These are phyloP conservation scores for Dicerorhinus sumatrensis DNA, from an alignment of 2,113 vertebrate species.

Conservation along the genomic window DNA sequence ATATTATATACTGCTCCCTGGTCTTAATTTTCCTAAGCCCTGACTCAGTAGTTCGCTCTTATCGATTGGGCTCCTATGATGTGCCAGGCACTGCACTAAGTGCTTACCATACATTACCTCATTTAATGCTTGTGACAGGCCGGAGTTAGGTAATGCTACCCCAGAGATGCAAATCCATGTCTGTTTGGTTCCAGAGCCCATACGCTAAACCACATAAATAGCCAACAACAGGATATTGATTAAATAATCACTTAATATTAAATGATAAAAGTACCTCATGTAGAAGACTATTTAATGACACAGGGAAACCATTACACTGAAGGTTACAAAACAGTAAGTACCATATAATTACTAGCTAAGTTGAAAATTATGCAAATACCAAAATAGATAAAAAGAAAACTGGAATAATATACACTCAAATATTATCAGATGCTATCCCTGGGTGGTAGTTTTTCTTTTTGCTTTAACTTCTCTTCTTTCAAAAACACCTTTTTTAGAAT, in stretches of 20 bases:
- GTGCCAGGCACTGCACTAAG: not conserved
- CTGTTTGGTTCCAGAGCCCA: constrained; percentile 1
- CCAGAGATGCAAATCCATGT: constrained; percentile 32
- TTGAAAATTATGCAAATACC: constrained; percentile 71
- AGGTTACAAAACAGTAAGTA: constrained; percentile 59
- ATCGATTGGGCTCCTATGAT: not conserved
- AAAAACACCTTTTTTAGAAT: not conserved
- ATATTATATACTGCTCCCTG: constrained; percentile 14
- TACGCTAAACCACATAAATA: constrained; percentile 15
- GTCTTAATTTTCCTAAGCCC: constrained; percentile 51
- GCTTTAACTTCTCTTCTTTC: not conserved
- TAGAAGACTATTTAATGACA: constrained; percentile 51
- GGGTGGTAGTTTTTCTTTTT: constrained; percentile 11
- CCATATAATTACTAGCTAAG: constrained; percentile 59
- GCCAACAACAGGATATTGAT: constrained; percentile 38
- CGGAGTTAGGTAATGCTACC: not conserved
- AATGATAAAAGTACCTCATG: constrained; percentile 42
- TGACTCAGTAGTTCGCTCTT: constrained; percentile 60
- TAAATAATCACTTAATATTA: constrained; percentile 47
- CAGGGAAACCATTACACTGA: constrained; percentile 28
- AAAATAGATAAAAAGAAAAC: constrained; percentile 44
- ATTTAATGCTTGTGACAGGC: constrained; percentile 49
- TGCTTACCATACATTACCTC: constrained; percentile 52
- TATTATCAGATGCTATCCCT: constrained; percentile 58
- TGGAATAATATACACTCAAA: constrained; percentile 56